Evolutionary conservation across 1,140 invertebrate species (phyloP), one percentile per base, ranked within the genome.

Genomic region (Berghia stephanieae): DNA sequence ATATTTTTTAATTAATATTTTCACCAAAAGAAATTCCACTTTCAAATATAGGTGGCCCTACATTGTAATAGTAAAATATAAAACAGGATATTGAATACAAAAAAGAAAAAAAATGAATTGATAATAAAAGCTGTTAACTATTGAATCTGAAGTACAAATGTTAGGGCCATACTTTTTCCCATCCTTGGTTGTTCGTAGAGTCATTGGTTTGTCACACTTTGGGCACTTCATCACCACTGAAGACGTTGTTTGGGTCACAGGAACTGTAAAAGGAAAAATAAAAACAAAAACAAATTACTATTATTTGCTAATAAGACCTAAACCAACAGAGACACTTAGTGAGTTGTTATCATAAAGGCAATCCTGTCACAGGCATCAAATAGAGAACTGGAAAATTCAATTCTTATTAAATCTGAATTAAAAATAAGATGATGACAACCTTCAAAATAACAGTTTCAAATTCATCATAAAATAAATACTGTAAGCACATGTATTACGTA

Each of bases 121-220:
- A 88, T 88, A 49, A 34, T 46, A 21, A 42, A 24, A 43, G 6
- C 34, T 72, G 21, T n/a, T 10, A 5, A 46, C 42, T 18, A 46
- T 10, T 21, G 8, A 63, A 21, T 16, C 13, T 18, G 27, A 31
- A 18, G 10, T 21, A 18, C 60, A 63, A 31, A 31, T 16, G 27
- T 16, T 27, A 63, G 27, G 13, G 3, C 86, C 85, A 92, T 92
- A 85, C 92, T 92, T 84, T 85, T 88, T 86, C 52, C 83, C 92
- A 77, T 88, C 85, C 78, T 87, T 89, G 77, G 86, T 93, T 0
- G 91, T 90, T 80, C 92, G 93, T 0, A 97, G 78, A 0, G 91
- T 87, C 92, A 97, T 93, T 55, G 93, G 92, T 13, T 90, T 87
- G 4, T 91, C 90, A 89, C 96, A 98, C 82, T 93, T 93, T 0